Conservation (phyloP, 1,140 invertebrate genomes). For the Parapsyche elsis region DNA sequence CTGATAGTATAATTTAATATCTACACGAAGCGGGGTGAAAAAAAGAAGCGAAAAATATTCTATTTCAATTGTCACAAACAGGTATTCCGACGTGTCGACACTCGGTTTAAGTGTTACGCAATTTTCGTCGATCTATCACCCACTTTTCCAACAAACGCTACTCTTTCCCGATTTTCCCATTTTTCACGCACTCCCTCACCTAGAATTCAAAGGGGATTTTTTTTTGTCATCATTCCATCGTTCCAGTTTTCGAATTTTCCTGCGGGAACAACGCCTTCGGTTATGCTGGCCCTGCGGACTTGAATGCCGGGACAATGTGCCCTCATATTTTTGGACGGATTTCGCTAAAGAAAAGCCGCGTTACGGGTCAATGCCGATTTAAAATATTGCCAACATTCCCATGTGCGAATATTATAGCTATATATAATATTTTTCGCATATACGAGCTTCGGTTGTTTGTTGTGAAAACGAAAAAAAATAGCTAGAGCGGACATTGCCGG, state of each 20-base stretch:
- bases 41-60: no score
- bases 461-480: constrained; percentile 13
- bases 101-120: neutral
- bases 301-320: neutral
- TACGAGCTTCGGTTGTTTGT: neutral
- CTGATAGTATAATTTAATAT: no score
- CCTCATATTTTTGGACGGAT: neutral
- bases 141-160: no score
- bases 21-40: no score
- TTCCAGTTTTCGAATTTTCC: neutral
- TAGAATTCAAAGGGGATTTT: neutral
- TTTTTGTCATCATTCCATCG: neutral
- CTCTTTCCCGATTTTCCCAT: neutral
- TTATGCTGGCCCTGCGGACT: no score
- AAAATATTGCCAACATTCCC: constrained; percentile 17
- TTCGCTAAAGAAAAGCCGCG: neutral
- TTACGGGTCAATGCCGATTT: constrained; percentile 27
- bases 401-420: constrained; percentile 3
- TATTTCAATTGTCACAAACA: no score
- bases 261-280: neutral
- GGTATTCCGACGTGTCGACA: no score
- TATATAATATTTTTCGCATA: neutral
- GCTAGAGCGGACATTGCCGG: neutral
- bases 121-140: neutral
- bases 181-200: neutral